Percentiles rank a stretch among this genome's conserved stretches.
These are phyloP conservation scores for Rhogogaster chlorosoma DNA, from an alignment of 2,888 invertebrate genomes.

Conservation along the genomic window DNA sequence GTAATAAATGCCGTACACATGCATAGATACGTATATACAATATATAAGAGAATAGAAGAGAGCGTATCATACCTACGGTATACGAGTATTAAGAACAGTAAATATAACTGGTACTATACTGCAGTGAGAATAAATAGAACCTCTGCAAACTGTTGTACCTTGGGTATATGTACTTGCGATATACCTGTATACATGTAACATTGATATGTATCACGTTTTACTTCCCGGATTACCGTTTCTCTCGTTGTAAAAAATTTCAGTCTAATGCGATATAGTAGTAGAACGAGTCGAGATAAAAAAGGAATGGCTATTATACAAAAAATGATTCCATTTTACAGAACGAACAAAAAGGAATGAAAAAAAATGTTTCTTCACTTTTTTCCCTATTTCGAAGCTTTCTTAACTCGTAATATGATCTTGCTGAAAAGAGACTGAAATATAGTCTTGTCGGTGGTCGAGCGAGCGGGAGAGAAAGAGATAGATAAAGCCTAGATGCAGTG, in stretches of 20 bases:
- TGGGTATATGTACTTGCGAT: not conserved
- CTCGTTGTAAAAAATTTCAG: not conserved
- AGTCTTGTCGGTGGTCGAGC: not conserved
- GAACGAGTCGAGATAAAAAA: not conserved
- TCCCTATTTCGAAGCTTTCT: not conserved
- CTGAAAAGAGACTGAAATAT: not conserved
- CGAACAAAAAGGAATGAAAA: not conserved
- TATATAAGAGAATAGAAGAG: not conserved
- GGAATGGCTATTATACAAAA: not conserved
- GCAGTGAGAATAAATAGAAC: not conserved
- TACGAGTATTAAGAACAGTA: constrained; percentile 45
- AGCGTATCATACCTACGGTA: not conserved
- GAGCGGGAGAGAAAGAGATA: not conserved
- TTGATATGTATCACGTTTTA: not conserved
- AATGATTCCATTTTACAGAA: not conserved
- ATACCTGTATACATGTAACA: not conserved
- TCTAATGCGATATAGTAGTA: no score
- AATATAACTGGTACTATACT: constrained; percentile 22
- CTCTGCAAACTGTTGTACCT: not conserved
- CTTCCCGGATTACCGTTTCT: constrained; percentile 14
- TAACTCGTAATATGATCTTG: not conserved
- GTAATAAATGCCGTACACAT: not conserved
- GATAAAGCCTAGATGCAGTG: not conserved
- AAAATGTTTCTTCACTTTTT: not conserved
- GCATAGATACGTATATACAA: not conserved